A percentile compares a stretch with the other conserved stretches of the same genome.
Evolutionary conservation across 2,888 invertebrate species (phyloP).

Genomic region (Drosophila meridiana): DNA sequence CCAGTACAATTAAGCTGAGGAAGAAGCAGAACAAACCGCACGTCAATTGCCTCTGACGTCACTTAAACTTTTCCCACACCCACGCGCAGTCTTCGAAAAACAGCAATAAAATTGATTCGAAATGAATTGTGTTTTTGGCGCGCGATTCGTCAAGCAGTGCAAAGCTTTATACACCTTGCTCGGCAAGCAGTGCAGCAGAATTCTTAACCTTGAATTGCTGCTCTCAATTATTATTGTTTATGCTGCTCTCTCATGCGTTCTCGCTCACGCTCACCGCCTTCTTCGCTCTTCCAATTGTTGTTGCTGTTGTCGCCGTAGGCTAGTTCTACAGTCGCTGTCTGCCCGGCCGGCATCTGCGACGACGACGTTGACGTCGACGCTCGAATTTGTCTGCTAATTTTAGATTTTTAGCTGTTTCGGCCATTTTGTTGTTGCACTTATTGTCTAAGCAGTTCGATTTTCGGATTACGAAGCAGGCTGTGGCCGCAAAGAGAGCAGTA

Average conservation of each 20-base stretch:
- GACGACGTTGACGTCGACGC: conserved; percentile 7
- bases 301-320: conserved; percentile 16
- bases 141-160: conserved; percentile 45
- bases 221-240: conserved; percentile 49
- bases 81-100: conserved; percentile 1
- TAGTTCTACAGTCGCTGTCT: conserved; percentile 31
- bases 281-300: conserved; percentile 1
- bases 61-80: conserved; percentile 30
- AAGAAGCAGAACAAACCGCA: not conserved
- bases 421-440: conserved; percentile 37
- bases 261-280: conserved; percentile 1
- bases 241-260: conserved; percentile 23
- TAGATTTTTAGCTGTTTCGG: conserved; percentile 76
- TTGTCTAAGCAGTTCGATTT: conserved; percentile 49
- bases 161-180: conserved; percentile 1
- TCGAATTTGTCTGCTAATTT: conserved; percentile 70
- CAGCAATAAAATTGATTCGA: conserved; percentile 33
- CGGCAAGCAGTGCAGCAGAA: conserved; percentile 12
- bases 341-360: conserved; percentile 67
- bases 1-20: not conserved
- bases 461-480: conserved; percentile 46
- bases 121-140: conserved; percentile 37
- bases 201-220: conserved; percentile 19
- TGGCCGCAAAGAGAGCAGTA: conserved; percentile 7
- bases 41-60: conserved; percentile 38